Evolutionary conservation across 2,113 vertebrate species (phyloP), one percentile per base, ranked within the genome.

Genomic region (Talpa occidentalis): DNA sequence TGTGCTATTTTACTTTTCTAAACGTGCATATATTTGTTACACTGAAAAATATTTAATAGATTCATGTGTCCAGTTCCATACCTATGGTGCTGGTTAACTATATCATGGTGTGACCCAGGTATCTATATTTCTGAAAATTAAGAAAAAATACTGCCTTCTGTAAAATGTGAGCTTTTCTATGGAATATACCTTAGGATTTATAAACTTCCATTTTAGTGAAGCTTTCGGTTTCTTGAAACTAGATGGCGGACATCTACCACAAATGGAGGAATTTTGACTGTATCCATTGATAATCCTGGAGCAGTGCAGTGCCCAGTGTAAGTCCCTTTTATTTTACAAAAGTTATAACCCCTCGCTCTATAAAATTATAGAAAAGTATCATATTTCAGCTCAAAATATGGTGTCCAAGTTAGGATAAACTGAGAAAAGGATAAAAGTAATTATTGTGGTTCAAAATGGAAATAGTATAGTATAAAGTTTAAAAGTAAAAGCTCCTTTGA

Each of bases 241-340:
- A 99, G 99, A 93, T 99, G 99, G 99, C 98, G 99, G 90, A 98
- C 99, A 95, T 99, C 99, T 6, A 98, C 98, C 91, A 98, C 98
- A 35, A 99, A 92, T 96, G 99, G 98, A 95, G 99, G 99, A 26
- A 99, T 99, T 96, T 97, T 99, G 92, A 99, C 99, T 0, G 98
- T 99, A 26, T 99, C 99, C 6, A 99, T 99, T 95, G 99, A 99
- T 97, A 99, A 99, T 96, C 99, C 99, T 69, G 98, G 98, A 97
- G 99, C 99, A 86, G 98, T 99, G 94, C 98, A 99, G 72, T 98
- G 98, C 69, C 99, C 99, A 0, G 97, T 99, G 99, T 99, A 97
- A 98, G 98, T 97, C 0, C 0, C 72, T 89, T 88, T 77, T 78
- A 40, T 64, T 86, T 73, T 40, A 6, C 9, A 67, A 70, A 89